Conservation (phyloP, 2,888 invertebrate species). For the Ophion obscuratus region DNA sequence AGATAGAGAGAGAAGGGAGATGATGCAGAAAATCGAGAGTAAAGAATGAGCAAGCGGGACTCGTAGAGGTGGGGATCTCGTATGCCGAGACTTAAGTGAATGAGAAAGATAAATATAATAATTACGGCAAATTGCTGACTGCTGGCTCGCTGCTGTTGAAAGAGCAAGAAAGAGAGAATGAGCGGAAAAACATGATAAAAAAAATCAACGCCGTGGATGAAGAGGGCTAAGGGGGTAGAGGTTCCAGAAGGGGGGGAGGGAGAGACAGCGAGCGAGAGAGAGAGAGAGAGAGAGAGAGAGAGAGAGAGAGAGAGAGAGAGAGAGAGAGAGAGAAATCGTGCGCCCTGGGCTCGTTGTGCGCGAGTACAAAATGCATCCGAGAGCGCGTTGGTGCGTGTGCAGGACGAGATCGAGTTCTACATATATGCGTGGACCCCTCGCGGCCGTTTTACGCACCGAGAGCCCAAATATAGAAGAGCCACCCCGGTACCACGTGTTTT, state of each 20-base stretch:
- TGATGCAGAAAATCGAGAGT: conserved; percentile 54
- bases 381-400: conserved; percentile 32
- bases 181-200: conserved; percentile 50
- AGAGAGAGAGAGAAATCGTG: conserved; percentile 30
- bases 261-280: conserved; percentile 11
- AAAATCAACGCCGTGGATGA: conserved; percentile 36
- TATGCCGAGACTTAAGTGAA: conserved; percentile 78
- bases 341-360: conserved; percentile 26
- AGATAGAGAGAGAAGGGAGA: conserved; percentile 24
- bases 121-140: conserved; percentile 76
- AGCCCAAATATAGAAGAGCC: conserved; percentile 65
- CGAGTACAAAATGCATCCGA: conserved; percentile 47
- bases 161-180: conserved; percentile 55
- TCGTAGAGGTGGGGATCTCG: conserved; percentile 46
- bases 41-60: conserved; percentile 55
- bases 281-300: conserved; percentile 33
- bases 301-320: background rate
- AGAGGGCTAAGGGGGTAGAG: conserved; percentile 12
- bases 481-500: conserved; percentile 35
- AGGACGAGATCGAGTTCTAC: conserved; percentile 38
- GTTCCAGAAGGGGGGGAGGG: conserved; percentile 1
- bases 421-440: conserved; percentile 49
- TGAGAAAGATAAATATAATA: conserved; percentile 82
- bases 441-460: conserved; percentile 58
- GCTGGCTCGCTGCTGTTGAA: conserved; percentile 63